Base-by-base conservation (phyloP, 2,113 vertebrate species). In the Mellivora capensis region DNA sequence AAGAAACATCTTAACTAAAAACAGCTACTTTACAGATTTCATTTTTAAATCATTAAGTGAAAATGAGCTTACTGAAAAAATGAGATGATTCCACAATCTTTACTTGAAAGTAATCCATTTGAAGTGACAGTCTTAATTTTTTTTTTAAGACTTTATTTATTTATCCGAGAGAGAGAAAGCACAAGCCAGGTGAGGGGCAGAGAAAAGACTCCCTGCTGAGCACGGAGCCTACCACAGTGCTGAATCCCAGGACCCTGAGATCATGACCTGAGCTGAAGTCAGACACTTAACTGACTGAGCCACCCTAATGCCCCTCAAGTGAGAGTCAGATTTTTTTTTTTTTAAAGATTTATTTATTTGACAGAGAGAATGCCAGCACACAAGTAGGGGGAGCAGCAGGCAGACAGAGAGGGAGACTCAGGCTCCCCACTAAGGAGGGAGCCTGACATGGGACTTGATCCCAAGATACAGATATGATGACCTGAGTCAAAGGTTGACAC, bases 1-100 rank as follows among this genome's bases (percentile, higher is more conserved):
- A 59, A 59, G 23, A 59, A 52, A 72, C 81, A 77, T 29, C 88
- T 47, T 34, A 87, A 97, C 97, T 97, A 96, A 97, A 97, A 74
- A 94, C 34, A 96, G 61, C 52, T 97, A 27, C 81, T 96, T 92
- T 72, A 96, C 27, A 37, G 3, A 92, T 91, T 90, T 1, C 0
- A 87, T 87, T 86, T 93, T 84, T 93, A 95, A 87, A 86, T 97
- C 87, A 90, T 64, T 90, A 90, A 87, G 29, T 25, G 0, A 76
- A 94, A 87, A 64, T 29, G 27, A 80, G 31, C 39, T 39, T 81
- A 79, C 12, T 93, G 18, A 71, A 94, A 92, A 94, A 87, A 34
- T 81, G 20, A 89, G 42, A 77, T 86, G 49, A 29, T 72, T 94
- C 85, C 61, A 82, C 21, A 85, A 27, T 62, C 11, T 49, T 90